These are phyloP conservation scores for Nomada lathburiana DNA, from an alignment of 2,888 invertebrate genomes.

Conservation along the genomic window DNA sequence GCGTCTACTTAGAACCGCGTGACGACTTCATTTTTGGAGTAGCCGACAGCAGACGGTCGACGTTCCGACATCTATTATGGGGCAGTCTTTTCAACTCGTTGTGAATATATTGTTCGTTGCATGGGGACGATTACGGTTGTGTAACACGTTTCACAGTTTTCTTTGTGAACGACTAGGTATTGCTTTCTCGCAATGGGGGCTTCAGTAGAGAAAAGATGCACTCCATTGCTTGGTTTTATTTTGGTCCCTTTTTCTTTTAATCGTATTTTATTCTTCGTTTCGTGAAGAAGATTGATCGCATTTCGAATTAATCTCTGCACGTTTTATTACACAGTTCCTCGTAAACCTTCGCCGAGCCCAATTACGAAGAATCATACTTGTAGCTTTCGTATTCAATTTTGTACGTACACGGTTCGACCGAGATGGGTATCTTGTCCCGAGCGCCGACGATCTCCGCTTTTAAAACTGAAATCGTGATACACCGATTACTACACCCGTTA, in stretches of 20 bases:
- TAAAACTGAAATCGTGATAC: conserved; percentile 40
- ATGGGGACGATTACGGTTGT: conserved; percentile 7
- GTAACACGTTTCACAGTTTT: not conserved
- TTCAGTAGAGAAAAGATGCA: no score
- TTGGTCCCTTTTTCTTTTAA: no score
- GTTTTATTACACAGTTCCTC: no score
- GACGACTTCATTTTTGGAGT: conserved; percentile 24
- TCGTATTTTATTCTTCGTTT: no score
- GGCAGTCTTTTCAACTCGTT: conserved; percentile 1
- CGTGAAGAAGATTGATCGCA: no score
- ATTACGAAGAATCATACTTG: no score
- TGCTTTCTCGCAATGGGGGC: not conserved
- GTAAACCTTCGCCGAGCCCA: no score
- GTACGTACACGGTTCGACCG: not conserved
- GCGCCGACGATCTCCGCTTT: not conserved
- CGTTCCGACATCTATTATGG: conserved; percentile 34
- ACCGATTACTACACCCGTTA: conserved; percentile 50
- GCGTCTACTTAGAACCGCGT: conserved; percentile 6
- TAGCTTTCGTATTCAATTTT: not conserved
- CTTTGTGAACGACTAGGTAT: not conserved
- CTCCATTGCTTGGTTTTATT: no score
- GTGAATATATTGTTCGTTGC: conserved; percentile 5
- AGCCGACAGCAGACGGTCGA: conserved; percentile 9
- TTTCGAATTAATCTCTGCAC: no score
- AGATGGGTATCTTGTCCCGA: not conserved